phyloP scores from a whole-genome alignment of 2,797 vertebrate species.

The Coluber constrictor region DNA sequence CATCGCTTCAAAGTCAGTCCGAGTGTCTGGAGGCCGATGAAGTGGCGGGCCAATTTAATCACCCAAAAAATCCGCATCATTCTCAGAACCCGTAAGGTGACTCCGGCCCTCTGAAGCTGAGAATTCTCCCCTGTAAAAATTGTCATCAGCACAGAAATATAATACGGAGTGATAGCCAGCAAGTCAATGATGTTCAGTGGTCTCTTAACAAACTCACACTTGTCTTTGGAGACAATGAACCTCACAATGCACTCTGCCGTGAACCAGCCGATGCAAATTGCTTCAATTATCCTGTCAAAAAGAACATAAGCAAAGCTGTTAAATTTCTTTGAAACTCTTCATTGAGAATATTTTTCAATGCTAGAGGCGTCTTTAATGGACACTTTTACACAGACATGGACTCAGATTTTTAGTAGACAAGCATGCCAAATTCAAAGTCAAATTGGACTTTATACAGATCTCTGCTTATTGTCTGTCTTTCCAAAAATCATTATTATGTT shows the following conservation, averaged over 20 bases:
- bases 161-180: constrained; percentile 96
- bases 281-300: constrained; percentile 92
- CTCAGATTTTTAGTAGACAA: constrained; percentile 58
- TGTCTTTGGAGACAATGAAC: constrained; percentile 94
- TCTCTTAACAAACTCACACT: constrained; percentile 94
- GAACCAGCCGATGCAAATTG: constrained; percentile 99
- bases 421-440: constrained; percentile 30
- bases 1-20: constrained; percentile 94
- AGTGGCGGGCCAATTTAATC: constrained; percentile 97
- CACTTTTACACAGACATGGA: constrained; percentile 58
- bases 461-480: neutral
- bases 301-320: constrained; percentile 66
- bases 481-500: neutral
- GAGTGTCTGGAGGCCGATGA: constrained; percentile 96
- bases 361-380: constrained; percentile 36
- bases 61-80: constrained; percentile 99
- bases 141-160: constrained; percentile 90
- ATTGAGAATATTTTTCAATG: constrained; percentile 23
- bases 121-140: constrained; percentile 89
- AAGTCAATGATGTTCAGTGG: constrained; percentile 97
- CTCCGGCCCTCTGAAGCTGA: constrained; percentile 91
- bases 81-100: constrained; percentile 90
- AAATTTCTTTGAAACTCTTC: constrained; percentile 52
- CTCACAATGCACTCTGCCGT: constrained; percentile 95
- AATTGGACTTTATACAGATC: neutral